Conservation (phyloP, 1,140 invertebrate genomes). For the Temnothorax nylanderi region DNA sequence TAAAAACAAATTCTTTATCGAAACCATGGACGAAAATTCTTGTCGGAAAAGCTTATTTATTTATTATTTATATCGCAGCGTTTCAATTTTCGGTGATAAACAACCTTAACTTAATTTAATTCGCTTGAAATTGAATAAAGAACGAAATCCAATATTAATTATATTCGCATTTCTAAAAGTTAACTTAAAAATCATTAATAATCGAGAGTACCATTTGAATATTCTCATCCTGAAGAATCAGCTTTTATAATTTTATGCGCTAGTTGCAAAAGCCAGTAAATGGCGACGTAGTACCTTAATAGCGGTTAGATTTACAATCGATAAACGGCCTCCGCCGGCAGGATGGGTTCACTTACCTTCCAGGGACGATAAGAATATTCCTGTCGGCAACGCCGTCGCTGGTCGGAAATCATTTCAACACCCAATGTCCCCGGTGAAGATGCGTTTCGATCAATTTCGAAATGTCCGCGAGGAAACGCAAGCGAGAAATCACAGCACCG, state of each 20-base stretch:
- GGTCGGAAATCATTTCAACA: constrained; percentile 43
- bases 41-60: too few species aligned
- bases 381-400: constrained; percentile 19
- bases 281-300: background rate
- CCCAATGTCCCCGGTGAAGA: background rate
- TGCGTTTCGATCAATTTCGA: constrained; percentile 34
- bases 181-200: background rate
- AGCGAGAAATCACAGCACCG: constrained; percentile 1
- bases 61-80: background rate
- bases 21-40: background rate
- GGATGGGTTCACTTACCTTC: constrained; percentile 34
- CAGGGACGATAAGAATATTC: constrained; percentile 45
- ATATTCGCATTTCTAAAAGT: background rate
- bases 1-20: background rate
- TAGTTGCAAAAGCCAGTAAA: background rate
- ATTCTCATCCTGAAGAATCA: background rate
- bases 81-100: background rate
- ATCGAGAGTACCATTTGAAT: background rate
- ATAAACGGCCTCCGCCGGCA: constrained; percentile 10
- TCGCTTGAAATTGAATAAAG: background rate
- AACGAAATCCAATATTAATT: background rate
- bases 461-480: constrained; percentile 19
- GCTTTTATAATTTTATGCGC: background rate
- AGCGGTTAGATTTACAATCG: constrained; percentile 37
- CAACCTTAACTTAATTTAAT: background rate